Evolutionary conservation across 2,113 vertebrate species (phyloP), one percentile per base, ranked within the genome.

Genomic region (Motacilla tschutschensis): DNA sequence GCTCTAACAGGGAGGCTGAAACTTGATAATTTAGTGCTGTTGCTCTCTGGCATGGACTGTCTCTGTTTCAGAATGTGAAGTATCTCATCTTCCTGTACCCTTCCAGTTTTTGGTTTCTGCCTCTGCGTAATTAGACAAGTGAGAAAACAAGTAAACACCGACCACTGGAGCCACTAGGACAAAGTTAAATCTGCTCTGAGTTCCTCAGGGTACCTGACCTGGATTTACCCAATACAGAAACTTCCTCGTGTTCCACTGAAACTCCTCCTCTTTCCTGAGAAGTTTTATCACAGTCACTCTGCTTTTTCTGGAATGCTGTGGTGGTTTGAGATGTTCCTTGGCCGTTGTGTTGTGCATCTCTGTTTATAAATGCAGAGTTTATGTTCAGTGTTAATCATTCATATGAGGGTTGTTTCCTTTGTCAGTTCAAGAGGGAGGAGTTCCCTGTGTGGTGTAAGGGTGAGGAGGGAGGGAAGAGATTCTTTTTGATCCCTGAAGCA

Each of bases 81-180:
- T 33, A 48, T 92, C 78, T 72, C 75, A 13, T 72, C 88, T n/a
- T 43, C 75, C 40, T 77, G 80, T 12, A 40, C 70, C 70, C 67
- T 78, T 81, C 51, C 74, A 76, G 70, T 31, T 84, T 88, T 81
- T 73, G 47, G 74, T 79, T 93, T 92, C 92, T 92, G 69, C 36
- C 50, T 71, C n/a, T 58, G 10, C 0, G 1, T 50, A 53, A 48
- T 90, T 44, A 64, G 60, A 18, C 3, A 6, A 57, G 41, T 77
- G 82, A 83, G 71, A 87, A 88, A 79, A 79, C 51, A 66, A 59
- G 38, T 72, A 67, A 87, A 64, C 58, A 31, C 14, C 0, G 0
- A 22, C 76, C 62, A 38, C 60, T 16, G 14, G 33, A 90, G 85
- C 73, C 58, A 55, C 41, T 43, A 4, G 88, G 84, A 79, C 75